Percentiles rank a stretch among this genome's conserved stretches.
phyloP scores from a whole-genome alignment of 2,797 vertebrate species.

The Ataeniobius toweri region DNA sequence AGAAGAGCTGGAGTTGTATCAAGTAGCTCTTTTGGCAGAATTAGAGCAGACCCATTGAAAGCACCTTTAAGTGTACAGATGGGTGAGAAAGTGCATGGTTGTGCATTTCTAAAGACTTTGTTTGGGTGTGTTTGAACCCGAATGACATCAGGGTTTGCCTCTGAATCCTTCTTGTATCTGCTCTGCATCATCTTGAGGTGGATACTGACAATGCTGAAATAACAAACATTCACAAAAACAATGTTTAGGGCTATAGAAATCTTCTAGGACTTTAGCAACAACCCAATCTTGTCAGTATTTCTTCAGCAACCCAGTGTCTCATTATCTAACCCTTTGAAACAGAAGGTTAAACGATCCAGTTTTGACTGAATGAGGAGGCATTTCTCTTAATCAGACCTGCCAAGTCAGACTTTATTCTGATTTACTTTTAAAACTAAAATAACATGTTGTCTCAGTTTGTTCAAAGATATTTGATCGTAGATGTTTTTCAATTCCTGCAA shows the following conservation, averaged over 20 bases:
- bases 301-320: too few relatives aligned
- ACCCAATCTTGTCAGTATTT: not conserved
- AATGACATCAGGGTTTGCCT: conserved; percentile 29
- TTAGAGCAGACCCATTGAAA: conserved; percentile 90
- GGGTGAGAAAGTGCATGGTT: conserved; percentile 74
- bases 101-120: conserved; percentile 41
- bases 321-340: not conserved
- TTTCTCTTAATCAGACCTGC: not conserved
- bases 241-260: not conserved
- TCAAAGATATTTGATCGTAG: not conserved
- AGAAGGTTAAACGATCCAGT: not conserved
- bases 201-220: not conserved
- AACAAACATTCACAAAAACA: not conserved
- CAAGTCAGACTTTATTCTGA: not conserved
- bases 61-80: conserved; percentile 75
- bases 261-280: not conserved
- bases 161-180: conserved; percentile 9
- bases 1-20: conserved; percentile 84
- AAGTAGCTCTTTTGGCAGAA: conserved; percentile 86
- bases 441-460: not conserved
- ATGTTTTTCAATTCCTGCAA: not conserved
- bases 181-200: not conserved
- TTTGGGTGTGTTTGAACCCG: conserved; percentile 39
- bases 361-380: not conserved
- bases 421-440: not conserved